phyloP scores from a whole-genome alignment of 2,797 vertebrate genomes.

The Austrolebias charrua region DNA sequence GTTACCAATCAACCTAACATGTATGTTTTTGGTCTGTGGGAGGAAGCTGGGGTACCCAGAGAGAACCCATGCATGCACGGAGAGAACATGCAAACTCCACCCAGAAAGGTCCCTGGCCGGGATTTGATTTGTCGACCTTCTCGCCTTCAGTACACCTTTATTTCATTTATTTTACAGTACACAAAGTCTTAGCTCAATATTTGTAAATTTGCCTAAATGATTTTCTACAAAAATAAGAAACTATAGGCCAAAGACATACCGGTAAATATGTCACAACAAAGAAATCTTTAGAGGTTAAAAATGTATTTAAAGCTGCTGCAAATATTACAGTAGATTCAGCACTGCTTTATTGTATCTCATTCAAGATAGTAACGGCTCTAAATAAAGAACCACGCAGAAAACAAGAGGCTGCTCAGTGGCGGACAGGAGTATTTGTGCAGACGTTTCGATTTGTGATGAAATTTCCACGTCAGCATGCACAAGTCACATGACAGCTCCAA shows the following conservation, averaged over 20 bases:
- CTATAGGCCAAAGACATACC: constrained; percentile 15
- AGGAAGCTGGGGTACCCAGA: no score
- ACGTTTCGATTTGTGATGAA: constrained; percentile 9
- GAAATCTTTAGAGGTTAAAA: neutral
- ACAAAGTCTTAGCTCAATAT: no score
- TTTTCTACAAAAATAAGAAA: neutral
- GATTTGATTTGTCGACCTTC: no score
- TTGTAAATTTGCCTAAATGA: no score
- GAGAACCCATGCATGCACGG: no score
- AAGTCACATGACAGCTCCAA: constrained; percentile 22
- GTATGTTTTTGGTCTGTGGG: no score
- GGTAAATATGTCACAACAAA: no score
- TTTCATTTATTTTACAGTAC: no score
- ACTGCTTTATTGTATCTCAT: neutral
- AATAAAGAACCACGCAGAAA: neutral
- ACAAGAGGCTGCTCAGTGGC: neutral
- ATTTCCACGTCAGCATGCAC: constrained; percentile 21
- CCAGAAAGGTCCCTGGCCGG: no score
- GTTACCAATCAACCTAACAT: no score
- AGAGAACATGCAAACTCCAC: no score
- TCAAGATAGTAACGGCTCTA: neutral
- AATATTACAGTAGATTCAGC: neutral
- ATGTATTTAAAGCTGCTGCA: neutral
- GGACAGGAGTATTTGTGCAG: constrained; percentile 1
- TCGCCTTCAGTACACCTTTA: no score